Base-by-base conservation (phyloP, 1,140 invertebrate species). In the Temnothorax nylanderi region DNA sequence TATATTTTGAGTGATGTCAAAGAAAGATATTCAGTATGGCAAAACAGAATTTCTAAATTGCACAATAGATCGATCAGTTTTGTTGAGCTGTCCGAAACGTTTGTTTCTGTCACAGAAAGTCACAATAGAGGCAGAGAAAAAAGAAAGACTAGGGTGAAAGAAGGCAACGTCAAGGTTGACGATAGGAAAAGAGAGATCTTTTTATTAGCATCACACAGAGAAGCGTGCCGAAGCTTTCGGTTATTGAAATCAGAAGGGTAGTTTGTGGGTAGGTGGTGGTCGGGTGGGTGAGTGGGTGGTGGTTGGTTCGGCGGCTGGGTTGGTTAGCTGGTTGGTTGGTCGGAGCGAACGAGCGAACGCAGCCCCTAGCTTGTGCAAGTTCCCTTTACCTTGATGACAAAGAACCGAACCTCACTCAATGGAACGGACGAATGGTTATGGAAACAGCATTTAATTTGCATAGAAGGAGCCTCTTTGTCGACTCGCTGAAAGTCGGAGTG, bases 371-470 rank as follows among this genome's bases (percentile, higher is more conserved):
- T 95, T 92, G 92, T 94, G 92, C 94, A 95, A 95, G 92, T 94
- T 94, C 94, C 91, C 94, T 95, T 94, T 94, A 94, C 94, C 94
- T 94, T 94, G 94, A 95, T 95, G 94, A 95, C 94, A 95, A 95
- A 95, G 94, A 94, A 93, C 93, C 93, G 92, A 94, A 93, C 92
- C 94, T 95, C 94, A 93, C 94, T 95, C 95, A 95, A 95, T 94
- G 94, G 94, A 94, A 95, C 94, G 95, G 94, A 94, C 95, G 94
- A 95, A 95, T 95, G 95, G 95, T 95, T 95, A 95, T 95, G 94
- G 94, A 95, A 95, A 95, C 94, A 95, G 95, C 95, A 95, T 95
- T 95, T 95, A 95, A 95, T 95, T 95, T 95, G 94, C 94, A 95
- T 95, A 95, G 95, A 95, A 95, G 94, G 95, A 95, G 94, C 89